Percentiles rank a stretch among this genome's conserved stretches.
Conservation (phyloP, 2,797 vertebrate genomes). For the Crenichthys baileyi region DNA sequence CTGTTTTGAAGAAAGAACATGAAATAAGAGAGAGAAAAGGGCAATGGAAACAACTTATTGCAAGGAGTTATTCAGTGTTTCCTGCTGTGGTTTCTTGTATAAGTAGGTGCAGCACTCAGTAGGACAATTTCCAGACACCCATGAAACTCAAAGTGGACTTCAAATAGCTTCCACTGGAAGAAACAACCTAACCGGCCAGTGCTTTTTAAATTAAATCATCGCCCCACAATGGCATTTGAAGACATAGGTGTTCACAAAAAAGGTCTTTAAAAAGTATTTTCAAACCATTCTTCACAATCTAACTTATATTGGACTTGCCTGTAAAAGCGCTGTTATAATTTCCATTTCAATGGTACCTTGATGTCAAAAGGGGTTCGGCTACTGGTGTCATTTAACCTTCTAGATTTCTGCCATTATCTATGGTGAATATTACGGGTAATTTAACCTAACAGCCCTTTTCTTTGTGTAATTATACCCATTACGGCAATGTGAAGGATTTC, state of each 20-base stretch:
- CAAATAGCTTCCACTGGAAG: slow-evolving; percentile 53
- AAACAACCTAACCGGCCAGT: slow-evolving; percentile 43
- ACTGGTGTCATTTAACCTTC: slow-evolving; percentile 77
- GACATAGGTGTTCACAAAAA: slow-evolving; percentile 51
- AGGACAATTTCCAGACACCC: slow-evolving; percentile 55
- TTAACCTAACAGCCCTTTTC: slow-evolving; percentile 76
- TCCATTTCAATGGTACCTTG: slow-evolving; percentile 57
- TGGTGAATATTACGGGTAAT: slow-evolving; percentile 73
- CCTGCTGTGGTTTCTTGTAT: slow-evolving; percentile 26
- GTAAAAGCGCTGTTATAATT: slow-evolving; percentile 58
- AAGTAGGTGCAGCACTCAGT: slow-evolving; percentile 41
- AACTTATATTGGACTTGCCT: slow-evolving; percentile 50
- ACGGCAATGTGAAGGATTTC: slow-evolving; percentile 68
- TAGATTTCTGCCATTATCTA: slow-evolving; percentile 70
- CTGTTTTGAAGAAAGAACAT: slow-evolving; percentile 18
- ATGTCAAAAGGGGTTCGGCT: slow-evolving; percentile 68
- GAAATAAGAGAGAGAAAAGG: slow-evolving; percentile 8
- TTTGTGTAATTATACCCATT: slow-evolving; percentile 79
- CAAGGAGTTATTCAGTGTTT: slow-evolving; percentile 35
- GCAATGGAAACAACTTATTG: slow-evolving; percentile 50
- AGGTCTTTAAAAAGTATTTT: slow-evolving; percentile 53
- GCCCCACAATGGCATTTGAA: slow-evolving; percentile 53
- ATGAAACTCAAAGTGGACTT: slow-evolving; percentile 44
- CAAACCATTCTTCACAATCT: slow-evolving; percentile 46
- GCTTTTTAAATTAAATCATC: slow-evolving; percentile 58